Percentiles rank a stretch among this genome's conserved stretches.
phyloP scores from a whole-genome alignment of 2,113 vertebrate genomes.

The human (Homo sapiens) region GRCh38 chr6:88101501-88102000 shows the following conservation, averaged over 20 bases:
- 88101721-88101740: background rate
- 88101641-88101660: background rate
- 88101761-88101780: background rate
- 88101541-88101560: background rate
- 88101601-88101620: background rate
- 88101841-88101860: too few species aligned
- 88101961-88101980: background rate
- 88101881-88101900: background rate
- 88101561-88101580: background rate
- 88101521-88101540: background rate
- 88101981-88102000: background rate
- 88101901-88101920: background rate
- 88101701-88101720: too few species aligned
- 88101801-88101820: background rate
- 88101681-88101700: background rate
- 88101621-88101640: conserved; percentile 7
- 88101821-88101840: too few species aligned
- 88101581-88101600: background rate
- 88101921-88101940: background rate
- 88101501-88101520: background rate
- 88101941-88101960: background rate
- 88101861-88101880: too few species aligned
- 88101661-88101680: background rate
- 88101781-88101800: background rate
- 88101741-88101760: background rate